Evolutionary conservation across 2,113 vertebrate species (phyloP).

Genomic region (Hemicordylus capensis): DNA sequence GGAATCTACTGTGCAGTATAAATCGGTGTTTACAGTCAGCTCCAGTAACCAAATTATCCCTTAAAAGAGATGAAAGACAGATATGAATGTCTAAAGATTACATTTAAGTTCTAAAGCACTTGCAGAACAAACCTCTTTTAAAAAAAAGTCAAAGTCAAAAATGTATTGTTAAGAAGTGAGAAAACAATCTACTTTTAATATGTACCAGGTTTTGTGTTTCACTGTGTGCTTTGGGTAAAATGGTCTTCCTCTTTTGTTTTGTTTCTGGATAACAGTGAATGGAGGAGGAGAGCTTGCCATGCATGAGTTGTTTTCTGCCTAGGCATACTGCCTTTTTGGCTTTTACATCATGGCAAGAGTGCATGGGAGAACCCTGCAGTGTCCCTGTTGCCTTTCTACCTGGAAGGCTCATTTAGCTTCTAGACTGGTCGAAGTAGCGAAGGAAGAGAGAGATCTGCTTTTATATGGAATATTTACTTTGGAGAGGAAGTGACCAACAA

Average conservation of each 20-base stretch:
- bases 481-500: not conserved
- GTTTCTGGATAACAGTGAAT: not conserved
- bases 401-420: conserved; percentile 40
- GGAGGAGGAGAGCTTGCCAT: not conserved
- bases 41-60: conserved; percentile 27
- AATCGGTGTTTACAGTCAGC: not conserved
- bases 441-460: conserved; percentile 19
- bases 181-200: not conserved
- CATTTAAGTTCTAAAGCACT: not conserved
- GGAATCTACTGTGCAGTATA: conserved; percentile 9
- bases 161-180: conserved; percentile 1
- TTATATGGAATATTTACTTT: conserved; percentile 29
- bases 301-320: not conserved
- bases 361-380: not conserved
- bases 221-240: not conserved
- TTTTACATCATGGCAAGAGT: not conserved
- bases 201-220: not conserved
- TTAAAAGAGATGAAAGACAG: not conserved
- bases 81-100: not conserved
- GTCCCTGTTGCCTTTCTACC: conserved; percentile 39
- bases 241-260: not conserved
- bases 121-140: not conserved
- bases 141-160: not conserved
- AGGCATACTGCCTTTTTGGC: not conserved
- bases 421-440: conserved; percentile 21